phyloP scores from a whole-genome alignment of 2,888 invertebrate species.

The Busseola fusca region DNA sequence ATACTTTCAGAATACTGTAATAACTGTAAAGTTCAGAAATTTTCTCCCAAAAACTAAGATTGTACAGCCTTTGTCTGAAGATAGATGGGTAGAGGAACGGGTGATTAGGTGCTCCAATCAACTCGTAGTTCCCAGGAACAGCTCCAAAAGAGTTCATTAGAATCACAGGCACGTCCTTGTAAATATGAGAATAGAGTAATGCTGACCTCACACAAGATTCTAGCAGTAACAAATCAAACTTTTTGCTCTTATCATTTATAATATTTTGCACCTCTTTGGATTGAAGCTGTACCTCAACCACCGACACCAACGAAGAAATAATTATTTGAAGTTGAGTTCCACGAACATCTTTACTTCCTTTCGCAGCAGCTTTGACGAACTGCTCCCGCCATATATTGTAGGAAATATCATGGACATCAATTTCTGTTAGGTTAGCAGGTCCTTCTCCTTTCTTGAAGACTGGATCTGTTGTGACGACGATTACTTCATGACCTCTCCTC shows the following conservation, averaged over 20 bases:
- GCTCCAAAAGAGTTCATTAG: conserved; percentile 69
- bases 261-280: conserved; percentile 59
- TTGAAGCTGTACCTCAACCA: conserved; percentile 48
- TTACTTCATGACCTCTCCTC: conserved; percentile 81
- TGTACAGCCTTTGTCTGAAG: conserved; percentile 54
- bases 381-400: conserved; percentile 61
- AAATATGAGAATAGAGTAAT: conserved; percentile 55
- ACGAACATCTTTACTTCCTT: conserved; percentile 41
- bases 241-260: conserved; percentile 55
- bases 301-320: conserved; percentile 6
- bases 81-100: conserved; percentile 65
- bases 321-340: conserved; percentile 22
- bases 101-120: conserved; percentile 66
- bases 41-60: conserved; percentile 68
- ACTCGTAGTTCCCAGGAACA: conserved; percentile 48
- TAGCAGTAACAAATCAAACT: conserved; percentile 63
- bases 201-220: conserved; percentile 60
- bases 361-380: conserved; percentile 33
- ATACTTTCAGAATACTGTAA: conserved; percentile 32
- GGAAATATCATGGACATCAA: conserved; percentile 73
- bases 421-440: conserved; percentile 78
- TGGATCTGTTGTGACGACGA: conserved; percentile 80
- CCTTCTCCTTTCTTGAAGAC: conserved; percentile 65
- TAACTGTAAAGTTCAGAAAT: conserved; percentile 58
- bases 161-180: conserved; percentile 65